Percentiles rank a stretch among this genome's conserved stretches.
phyloP scores from a whole-genome alignment of 2,797 vertebrate genomes.

The Masticophis lateralis region DNA sequence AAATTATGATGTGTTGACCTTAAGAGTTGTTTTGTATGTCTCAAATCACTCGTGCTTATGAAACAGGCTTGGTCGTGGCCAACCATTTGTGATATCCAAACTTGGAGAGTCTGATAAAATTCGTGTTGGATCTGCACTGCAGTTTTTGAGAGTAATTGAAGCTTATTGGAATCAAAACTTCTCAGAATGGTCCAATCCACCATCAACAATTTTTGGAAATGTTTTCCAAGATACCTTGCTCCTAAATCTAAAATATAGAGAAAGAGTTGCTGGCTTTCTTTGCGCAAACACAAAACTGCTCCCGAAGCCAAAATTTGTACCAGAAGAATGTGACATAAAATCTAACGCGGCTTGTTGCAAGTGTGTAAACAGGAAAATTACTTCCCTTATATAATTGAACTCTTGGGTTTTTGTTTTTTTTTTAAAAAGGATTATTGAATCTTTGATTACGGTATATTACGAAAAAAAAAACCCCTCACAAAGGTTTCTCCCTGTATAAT shows the following conservation, averaged over 20 bases:
- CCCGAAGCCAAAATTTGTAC: neutral
- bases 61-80: neutral
- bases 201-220: neutral
- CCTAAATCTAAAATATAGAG: neutral
- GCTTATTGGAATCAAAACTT: neutral
- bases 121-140: neutral
- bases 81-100: neutral
- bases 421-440: neutral
- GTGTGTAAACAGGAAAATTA: neutral
- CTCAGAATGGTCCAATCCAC: neutral
- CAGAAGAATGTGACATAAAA: neutral
- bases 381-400: neutral
- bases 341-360: neutral
- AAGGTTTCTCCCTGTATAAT: neutral
- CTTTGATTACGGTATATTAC: no score
- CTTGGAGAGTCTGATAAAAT: neutral
- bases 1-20: neutral
- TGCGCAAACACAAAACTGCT: neutral
- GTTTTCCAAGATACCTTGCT: neutral
- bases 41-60: neutral
- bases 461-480: neutral
- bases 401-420: neutral
- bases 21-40: neutral
- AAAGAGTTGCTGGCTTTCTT: neutral
- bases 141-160: neutral